These are phyloP conservation scores for Chloebia gouldiae DNA, from an alignment of 2,113 vertebrate genomes.

Conservation along the genomic window DNA sequence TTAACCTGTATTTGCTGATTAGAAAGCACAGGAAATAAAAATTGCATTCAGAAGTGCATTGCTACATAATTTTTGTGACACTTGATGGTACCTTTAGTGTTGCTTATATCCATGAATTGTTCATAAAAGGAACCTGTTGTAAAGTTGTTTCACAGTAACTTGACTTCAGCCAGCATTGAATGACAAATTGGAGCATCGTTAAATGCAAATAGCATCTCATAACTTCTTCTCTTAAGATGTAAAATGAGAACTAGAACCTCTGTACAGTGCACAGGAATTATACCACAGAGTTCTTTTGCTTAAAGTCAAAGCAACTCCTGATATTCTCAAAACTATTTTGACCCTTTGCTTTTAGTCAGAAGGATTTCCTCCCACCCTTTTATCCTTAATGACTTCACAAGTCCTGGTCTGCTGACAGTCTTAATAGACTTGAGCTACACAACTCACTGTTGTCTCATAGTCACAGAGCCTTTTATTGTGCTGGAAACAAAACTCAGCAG, in stretches of 20 bases:
- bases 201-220: constrained; percentile 1
- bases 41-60: background rate
- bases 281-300: background rate
- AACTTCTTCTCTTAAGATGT: background rate
- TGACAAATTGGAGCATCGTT: background rate
- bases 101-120: background rate
- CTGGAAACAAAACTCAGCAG: background rate
- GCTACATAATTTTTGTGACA: constrained; percentile 27
- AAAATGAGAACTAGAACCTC: background rate
- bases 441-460: background rate
- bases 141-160: background rate
- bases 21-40: constrained; percentile 23
- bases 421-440: background rate
- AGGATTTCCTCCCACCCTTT: background rate
- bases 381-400: background rate
- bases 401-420: background rate
- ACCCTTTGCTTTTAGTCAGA: background rate
- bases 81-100: background rate
- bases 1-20: background rate
- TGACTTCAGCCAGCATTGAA: constrained; percentile 8
- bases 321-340: background rate
- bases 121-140: background rate
- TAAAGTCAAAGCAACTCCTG: background rate
- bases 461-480: background rate
- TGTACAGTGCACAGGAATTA: background rate